phyloP scores from a whole-genome alignment of 2,888 invertebrate genomes.

The Luperina nickerlii region DNA sequence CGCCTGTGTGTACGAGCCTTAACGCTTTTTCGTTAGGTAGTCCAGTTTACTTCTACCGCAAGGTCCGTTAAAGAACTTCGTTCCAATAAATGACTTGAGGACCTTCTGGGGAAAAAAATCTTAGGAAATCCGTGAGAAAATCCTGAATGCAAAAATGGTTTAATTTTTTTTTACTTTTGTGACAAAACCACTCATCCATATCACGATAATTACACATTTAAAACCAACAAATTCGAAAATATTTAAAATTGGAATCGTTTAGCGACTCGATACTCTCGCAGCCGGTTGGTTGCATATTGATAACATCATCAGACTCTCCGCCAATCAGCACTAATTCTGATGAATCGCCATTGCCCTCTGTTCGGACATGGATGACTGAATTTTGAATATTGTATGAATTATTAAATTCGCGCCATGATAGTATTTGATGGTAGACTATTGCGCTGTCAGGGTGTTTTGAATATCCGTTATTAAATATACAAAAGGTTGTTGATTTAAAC shows the following conservation, averaged over 20 bases:
- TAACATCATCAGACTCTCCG: constrained; percentile 84
- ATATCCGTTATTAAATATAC: constrained; percentile 40
- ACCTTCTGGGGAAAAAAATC: background rate
- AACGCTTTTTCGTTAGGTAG: no score
- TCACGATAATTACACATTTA: background rate
- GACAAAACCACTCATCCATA: background rate
- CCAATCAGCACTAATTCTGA: constrained; percentile 86
- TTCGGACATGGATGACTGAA: constrained; percentile 70
- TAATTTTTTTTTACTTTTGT: background rate
- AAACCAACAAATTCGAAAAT: constrained; percentile 19
- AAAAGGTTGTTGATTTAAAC: constrained; percentile 47
- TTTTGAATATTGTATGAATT: constrained; percentile 76
- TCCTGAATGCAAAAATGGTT: background rate
- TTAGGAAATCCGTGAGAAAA: background rate
- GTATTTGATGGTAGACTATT: constrained; percentile 63
- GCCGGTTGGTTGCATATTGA: constrained; percentile 79
- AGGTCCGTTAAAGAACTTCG: no score
- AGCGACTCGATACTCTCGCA: constrained; percentile 62
- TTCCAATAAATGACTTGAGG: no score
- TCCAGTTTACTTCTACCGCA: no score
- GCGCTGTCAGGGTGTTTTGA: constrained; percentile 51
- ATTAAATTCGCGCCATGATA: constrained; percentile 70
- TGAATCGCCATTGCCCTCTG: constrained; percentile 78
- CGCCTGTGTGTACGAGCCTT: no score
- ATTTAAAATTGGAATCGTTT: constrained; percentile 64